Evolutionary conservation across 2,888 invertebrate genomes (phyloP).

Genomic region (Cremastinae sp.): DNA sequence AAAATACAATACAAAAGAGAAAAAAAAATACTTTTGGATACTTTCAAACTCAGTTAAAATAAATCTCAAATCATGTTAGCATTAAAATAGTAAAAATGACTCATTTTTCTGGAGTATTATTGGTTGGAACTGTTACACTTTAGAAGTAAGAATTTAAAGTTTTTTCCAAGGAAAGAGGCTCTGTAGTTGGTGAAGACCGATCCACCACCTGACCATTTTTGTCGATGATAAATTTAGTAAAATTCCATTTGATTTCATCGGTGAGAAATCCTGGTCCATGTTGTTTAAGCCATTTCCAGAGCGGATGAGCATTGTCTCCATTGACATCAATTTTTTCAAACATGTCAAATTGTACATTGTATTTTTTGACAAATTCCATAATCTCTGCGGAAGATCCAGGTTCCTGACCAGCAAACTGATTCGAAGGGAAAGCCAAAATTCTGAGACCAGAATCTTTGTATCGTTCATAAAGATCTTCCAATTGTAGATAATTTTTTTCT

Average conservation of each 20-base stretch:
- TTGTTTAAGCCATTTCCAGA: constrained; percentile 79
- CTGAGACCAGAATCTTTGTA: constrained; percentile 85
- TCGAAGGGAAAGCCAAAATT: constrained; percentile 86
- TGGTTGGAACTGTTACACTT: no score
- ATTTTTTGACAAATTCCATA: constrained; percentile 53
- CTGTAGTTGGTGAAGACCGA: constrained; percentile 83
- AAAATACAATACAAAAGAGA: no score
- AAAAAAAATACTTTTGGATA: no score
- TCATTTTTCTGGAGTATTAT: no score
- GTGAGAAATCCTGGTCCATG: constrained; percentile 79
- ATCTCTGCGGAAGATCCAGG: constrained; percentile 70
- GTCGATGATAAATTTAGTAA: constrained; percentile 90
- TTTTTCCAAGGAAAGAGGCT: no score
- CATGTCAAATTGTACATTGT: constrained; percentile 61
- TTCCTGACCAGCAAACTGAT: constrained; percentile 83
- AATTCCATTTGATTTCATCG: constrained; percentile 91
- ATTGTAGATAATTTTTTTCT: constrained; percentile 89
- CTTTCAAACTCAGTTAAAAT: no score
- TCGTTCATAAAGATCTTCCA: constrained; percentile 87
- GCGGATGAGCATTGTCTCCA: constrained; percentile 79
- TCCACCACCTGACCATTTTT: constrained; percentile 85
- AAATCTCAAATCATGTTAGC: no score
- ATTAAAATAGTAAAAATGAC: no score
- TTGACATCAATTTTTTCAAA: constrained; percentile 73
- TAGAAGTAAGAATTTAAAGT: no score